Percentiles rank a stretch among this genome's conserved stretches.
Evolutionary conservation across 2,797 vertebrate species (phyloP).

Genomic region (Perodicticus potto): DNA sequence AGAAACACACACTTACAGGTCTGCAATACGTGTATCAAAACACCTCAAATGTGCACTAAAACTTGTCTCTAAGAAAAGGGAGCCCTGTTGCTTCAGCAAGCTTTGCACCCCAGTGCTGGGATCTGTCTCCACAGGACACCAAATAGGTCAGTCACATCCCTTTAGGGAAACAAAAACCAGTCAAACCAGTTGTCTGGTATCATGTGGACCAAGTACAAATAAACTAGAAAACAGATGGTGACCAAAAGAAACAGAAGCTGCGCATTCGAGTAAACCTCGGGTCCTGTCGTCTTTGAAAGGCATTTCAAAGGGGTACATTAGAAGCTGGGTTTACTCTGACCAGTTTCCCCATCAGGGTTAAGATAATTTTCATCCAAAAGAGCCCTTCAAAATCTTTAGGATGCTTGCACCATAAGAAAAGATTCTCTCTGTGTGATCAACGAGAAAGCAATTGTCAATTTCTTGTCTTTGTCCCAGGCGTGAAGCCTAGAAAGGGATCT

Average conservation of each 20-base stretch:
- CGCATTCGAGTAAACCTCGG: background rate
- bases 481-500: background rate
- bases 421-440: background rate
- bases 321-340: background rate
- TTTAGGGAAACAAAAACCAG: conserved; percentile 53
- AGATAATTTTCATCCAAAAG: background rate
- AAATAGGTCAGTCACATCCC: conserved; percentile 25
- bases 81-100: background rate
- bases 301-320: fast-evolving
- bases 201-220: conserved; percentile 54
- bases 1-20: background rate
- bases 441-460: background rate
- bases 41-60: background rate
- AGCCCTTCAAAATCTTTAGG: background rate
- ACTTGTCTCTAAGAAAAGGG: background rate
- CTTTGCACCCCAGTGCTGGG: background rate
- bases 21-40: background rate
- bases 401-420: background rate
- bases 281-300: background rate
- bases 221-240: conserved; percentile 53
- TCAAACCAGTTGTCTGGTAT: conserved; percentile 57
- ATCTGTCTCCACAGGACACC: conserved; percentile 6
- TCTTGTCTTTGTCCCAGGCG: background rate
- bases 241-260: background rate
- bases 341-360: background rate